These are phyloP conservation scores for Dicyrtoma fusca DNA, from an alignment of 2,888 invertebrate species.

Conservation along the genomic window DNA sequence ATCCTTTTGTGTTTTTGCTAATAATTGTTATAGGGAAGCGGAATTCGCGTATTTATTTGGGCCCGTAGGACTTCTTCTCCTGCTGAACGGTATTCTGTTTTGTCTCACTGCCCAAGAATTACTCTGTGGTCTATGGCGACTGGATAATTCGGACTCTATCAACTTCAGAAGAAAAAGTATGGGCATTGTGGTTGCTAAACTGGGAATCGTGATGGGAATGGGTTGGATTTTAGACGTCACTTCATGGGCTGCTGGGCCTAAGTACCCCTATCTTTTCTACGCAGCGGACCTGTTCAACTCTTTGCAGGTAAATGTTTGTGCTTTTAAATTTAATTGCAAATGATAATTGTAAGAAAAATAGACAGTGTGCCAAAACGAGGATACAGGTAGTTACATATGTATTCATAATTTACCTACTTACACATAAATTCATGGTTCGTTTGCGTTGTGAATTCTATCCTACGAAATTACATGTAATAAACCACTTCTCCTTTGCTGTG, in stretches of 20 bases:
- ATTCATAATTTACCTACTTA: no score
- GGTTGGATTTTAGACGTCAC: constrained; percentile 56
- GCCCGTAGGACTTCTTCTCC: constrained; percentile 52
- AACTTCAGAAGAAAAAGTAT: constrained; percentile 54
- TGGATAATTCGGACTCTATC: constrained; percentile 55
- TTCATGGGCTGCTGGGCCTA: constrained; percentile 49
- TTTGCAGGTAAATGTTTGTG: no score
- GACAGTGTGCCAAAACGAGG: no score
- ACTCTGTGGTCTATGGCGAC: constrained; percentile 54
- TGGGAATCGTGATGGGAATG: constrained; percentile 56
- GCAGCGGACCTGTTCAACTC: constrained; percentile 52
- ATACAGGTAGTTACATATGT: no score
- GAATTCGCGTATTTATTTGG: constrained; percentile 55
- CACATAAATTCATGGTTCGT: no score
- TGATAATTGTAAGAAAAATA: no score
- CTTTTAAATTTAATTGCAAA: no score
- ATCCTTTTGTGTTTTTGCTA: not conserved
- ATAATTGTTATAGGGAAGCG: constrained; percentile 43
- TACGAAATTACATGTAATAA: no score
- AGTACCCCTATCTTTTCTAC: constrained; percentile 50
- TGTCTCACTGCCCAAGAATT: constrained; percentile 55
- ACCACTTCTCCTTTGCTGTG: no score
- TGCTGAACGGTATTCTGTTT: constrained; percentile 54
- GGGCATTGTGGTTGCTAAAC: constrained; percentile 55
- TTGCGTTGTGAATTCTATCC: no score